These are phyloP conservation scores for Folsomia manolachei DNA, from an alignment of 2,888 invertebrate species.

Conservation along the genomic window DNA sequence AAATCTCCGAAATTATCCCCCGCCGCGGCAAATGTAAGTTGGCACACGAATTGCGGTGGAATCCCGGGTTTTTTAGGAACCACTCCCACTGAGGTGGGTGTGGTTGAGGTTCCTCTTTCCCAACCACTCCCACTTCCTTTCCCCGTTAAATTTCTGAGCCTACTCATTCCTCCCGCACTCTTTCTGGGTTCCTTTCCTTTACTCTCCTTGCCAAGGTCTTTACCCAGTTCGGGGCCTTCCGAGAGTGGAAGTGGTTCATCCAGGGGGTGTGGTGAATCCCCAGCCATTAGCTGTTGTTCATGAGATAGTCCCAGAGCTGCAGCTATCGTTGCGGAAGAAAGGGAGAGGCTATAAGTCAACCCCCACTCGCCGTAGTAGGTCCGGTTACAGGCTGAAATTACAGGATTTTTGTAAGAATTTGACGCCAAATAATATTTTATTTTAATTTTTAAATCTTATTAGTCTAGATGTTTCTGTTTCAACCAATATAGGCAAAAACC, in stretches of 20 bases:
- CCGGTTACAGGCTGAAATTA: conserved; percentile 74
- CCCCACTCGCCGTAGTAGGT: conserved; percentile 88
- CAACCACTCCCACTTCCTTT: not conserved
- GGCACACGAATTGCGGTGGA: conserved; percentile 80
- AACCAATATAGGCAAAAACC: too few species aligned
- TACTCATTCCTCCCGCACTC: not conserved
- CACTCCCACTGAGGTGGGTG: not conserved
- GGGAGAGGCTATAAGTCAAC: conserved; percentile 70
- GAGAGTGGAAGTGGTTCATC: too few species aligned
- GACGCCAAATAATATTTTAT: too few species aligned
- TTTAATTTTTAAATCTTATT: too few species aligned
- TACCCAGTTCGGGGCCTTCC: not conserved
- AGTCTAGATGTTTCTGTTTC: too few species aligned
- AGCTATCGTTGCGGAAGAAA: conserved; percentile 42
- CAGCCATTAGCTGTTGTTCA: conserved; percentile 20
- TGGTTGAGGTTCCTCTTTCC: not conserved
- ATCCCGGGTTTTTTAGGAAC: conserved; percentile 12
- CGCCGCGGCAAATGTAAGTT: conserved; percentile 79
- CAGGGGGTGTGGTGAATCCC: not conserved
- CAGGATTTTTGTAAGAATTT: not conserved
- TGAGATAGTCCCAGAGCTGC: conserved; percentile 33
- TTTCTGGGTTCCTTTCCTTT: too few species aligned
- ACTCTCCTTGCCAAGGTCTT: not conserved
- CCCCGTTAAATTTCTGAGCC: not conserved
- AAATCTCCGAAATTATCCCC: conserved; percentile 80